phyloP scores from a whole-genome alignment of 2,888 invertebrate species.

The Rhaphigaster nebulosa region DNA sequence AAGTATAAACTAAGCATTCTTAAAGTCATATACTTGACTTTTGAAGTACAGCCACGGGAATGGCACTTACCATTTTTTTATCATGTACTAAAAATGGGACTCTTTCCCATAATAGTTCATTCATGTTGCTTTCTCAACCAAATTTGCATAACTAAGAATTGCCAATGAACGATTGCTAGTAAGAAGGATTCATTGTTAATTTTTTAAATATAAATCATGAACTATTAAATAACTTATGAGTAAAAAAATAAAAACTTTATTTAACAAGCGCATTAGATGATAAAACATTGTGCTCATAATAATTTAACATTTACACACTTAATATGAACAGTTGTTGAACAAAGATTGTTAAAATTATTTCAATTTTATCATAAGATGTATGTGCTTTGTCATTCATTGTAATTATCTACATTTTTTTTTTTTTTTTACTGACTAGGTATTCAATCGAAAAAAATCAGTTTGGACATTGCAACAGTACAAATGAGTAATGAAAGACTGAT shows the following conservation, averaged over 20 bases:
- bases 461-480: neutral
- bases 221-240: neutral
- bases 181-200: neutral
- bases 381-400: neutral
- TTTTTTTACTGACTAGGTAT: neutral
- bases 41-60: too few relatives aligned
- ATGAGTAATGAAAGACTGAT: neutral
- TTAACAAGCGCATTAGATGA: slow-evolving; percentile 26
- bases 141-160: neutral
- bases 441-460: neutral
- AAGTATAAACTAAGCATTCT: too few relatives aligned
- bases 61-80: too few relatives aligned
- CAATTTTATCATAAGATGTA: neutral
- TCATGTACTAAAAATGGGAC: too few relatives aligned
- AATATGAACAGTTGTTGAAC: neutral
- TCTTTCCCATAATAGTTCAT: too few relatives aligned
- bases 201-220: neutral
- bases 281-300: slow-evolving; percentile 33
- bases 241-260: slow-evolving; percentile 49
- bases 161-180: neutral
- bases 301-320: neutral
- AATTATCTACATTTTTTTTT: neutral
- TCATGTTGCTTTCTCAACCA: neutral
- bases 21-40: too few relatives aligned
- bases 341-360: neutral